Percentiles rank a stretch among this genome's conserved stretches.
These are phyloP conservation scores for Promerops cafer DNA, from an alignment of 2,113 vertebrate species.

Conservation along the genomic window DNA sequence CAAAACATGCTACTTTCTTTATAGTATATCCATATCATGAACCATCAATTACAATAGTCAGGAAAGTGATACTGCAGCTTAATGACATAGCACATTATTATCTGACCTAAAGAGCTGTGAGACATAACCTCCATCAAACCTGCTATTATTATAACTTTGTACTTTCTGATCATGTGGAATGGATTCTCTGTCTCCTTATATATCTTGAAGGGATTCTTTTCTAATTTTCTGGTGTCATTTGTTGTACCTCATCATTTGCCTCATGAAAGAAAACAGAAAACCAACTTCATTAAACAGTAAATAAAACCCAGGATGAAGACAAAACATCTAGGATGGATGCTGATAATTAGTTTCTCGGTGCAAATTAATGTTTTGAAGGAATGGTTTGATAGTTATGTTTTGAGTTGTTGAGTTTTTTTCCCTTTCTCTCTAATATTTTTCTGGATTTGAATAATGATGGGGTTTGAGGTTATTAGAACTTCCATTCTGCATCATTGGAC, in stretches of 20 bases:
- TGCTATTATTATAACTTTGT: slow-evolving; percentile 17
- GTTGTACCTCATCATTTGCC: slow-evolving; percentile 2
- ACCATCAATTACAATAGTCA: slow-evolving; percentile 28
- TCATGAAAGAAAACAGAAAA: slow-evolving; percentile 31
- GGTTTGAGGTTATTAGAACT: not conserved
- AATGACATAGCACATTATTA: slow-evolving; percentile 43
- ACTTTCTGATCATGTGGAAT: not conserved
- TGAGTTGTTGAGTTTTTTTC: accelerated
- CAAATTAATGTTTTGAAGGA: not conserved
- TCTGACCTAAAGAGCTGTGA: slow-evolving; percentile 45
- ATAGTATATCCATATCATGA: not conserved
- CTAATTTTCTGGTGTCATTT: slow-evolving; percentile 23
- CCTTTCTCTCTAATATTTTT: not conserved
- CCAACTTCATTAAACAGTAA: slow-evolving; percentile 38
- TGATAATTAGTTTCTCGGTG: not conserved
- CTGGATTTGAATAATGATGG: not conserved
- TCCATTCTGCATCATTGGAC: not conserved
- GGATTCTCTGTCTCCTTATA: slow-evolving; percentile 13
- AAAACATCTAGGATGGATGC: not conserved
- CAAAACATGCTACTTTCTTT: slow-evolving; percentile 41
- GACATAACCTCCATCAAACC: slow-evolving; percentile 42
- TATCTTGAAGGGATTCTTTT: slow-evolving; percentile 27
- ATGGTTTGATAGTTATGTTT: not conserved
- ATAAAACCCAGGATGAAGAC: not conserved
- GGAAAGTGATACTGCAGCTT: not conserved